Percentiles rank a stretch among this genome's conserved stretches.
Evolutionary conservation across 2,888 invertebrate species (phyloP).

Genomic region (Heliconius ismenius): DNA sequence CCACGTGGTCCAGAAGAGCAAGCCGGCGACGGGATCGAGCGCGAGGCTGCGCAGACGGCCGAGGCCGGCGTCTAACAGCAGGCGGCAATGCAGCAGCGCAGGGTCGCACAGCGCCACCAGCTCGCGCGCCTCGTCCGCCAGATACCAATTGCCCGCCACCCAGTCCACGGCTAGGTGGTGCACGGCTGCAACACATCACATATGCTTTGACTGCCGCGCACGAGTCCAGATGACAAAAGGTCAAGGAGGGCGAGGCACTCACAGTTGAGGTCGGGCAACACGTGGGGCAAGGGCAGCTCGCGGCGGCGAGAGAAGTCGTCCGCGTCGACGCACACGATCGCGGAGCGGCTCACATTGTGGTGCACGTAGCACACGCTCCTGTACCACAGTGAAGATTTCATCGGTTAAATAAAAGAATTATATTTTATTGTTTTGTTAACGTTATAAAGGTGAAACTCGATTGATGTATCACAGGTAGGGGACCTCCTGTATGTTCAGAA

Average conservation of each 20-base stretch:
- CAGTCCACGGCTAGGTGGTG: slow-evolving; percentile 91
- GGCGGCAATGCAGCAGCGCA: slow-evolving; percentile 84
- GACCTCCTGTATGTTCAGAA: too few relatives aligned
- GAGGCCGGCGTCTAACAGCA: slow-evolving; percentile 85
- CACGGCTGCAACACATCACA: slow-evolving; percentile 79
- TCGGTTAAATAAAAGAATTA: neutral
- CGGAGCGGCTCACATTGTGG: slow-evolving; percentile 79
- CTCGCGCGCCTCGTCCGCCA: slow-evolving; percentile 86
- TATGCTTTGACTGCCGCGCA: neutral
- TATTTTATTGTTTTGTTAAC: too few relatives aligned
- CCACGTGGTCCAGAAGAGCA: slow-evolving; percentile 90
- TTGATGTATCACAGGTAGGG: too few relatives aligned
- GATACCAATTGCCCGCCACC: slow-evolving; percentile 93
- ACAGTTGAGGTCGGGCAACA: slow-evolving; percentile 85
- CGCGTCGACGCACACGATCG: slow-evolving; percentile 85
- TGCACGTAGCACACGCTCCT: slow-evolving; percentile 88
- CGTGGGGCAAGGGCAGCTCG: slow-evolving; percentile 80
- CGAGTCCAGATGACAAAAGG: neutral
- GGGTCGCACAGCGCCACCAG: slow-evolving; percentile 87
- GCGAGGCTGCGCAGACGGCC: slow-evolving; percentile 88
- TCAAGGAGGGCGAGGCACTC: slow-evolving; percentile 50
- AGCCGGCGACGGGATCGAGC: slow-evolving; percentile 85
- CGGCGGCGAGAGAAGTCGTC: slow-evolving; percentile 83
- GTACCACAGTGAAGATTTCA: slow-evolving; percentile 25
- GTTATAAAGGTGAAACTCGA: too few relatives aligned